Conservation (phyloP, 2,113 vertebrate species). For the Heterocephalus glaber region DNA sequence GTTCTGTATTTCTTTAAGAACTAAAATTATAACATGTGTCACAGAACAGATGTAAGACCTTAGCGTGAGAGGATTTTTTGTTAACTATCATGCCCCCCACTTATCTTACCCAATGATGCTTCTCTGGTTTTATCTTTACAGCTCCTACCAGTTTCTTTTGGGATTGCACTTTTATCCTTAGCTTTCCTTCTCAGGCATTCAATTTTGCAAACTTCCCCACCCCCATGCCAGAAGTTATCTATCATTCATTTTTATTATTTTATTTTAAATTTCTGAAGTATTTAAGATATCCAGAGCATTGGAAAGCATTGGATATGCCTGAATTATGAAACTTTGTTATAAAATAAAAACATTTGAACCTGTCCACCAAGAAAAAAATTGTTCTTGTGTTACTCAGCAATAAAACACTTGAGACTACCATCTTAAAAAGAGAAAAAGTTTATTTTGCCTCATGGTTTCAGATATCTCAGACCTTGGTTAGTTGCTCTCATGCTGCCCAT, state of each 20-base stretch:
- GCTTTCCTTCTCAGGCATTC: neutral
- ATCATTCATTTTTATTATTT: neutral
- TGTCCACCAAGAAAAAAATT: neutral
- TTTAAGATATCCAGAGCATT: neutral
- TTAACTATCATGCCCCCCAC: neutral
- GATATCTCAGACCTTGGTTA: neutral
- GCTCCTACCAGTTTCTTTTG: neutral
- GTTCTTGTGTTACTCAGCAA: neutral
- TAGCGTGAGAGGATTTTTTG: neutral
- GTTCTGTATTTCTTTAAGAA: neutral
- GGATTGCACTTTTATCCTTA: neutral
- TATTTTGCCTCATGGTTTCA: fast-evolving
- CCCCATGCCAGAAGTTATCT: neutral
- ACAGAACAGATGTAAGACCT: neutral
- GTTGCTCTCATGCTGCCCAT: neutral
- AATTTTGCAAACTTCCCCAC: neutral
- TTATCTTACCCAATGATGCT: neutral
- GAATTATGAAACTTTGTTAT: neutral
- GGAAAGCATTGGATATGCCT: neutral
- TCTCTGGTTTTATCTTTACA: neutral
- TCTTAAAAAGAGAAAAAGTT: neutral
- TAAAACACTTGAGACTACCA: neutral
- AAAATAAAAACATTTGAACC: neutral
- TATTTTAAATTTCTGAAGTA: neutral
- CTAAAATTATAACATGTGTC: neutral